Evolutionary conservation across 1,140 invertebrate genomes (phyloP), one percentile per base, ranked within the genome.

Genomic region (Tenebrio molitor): DNA sequence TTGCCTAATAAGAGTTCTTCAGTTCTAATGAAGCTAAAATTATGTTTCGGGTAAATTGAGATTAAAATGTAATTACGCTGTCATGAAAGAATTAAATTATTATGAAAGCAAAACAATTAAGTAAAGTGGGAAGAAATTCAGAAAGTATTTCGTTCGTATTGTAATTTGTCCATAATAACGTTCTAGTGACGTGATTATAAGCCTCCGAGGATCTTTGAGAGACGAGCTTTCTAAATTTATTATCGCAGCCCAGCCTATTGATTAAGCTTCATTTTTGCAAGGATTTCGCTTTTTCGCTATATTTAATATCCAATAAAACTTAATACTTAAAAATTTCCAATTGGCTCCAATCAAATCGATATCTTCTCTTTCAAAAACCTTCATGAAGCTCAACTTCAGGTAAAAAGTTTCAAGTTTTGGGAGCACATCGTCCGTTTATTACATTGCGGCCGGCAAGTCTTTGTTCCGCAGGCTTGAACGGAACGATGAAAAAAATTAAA

Each of bases 211-310:
- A 50, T 50, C 10, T 21, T 50, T 50, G 19, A 21, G 17, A 50
- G 42, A 50, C 44, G 44, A 50, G 44, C 44, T 50, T 50, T 50
- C 44, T 50, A 50, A 50, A 50, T 50, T 50, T 50, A 50, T 50
- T 50, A 50, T 19, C 16, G 44, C 44, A 50, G 15, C 44, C 17
- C 44, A 10, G 15, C 19, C 19, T 50, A 50, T 21, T 50, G 44
- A 50, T 50, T 50, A 50, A 50, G 44, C 23, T 50, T 50, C 44
- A 50, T 50, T 50, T 50, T 50, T 50, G 19, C 44, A 10, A 50
- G 44, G 19, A 50, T 50, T 50, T 50, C 44, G 17, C 44, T 50
- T 50, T 50, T 50, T 50, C 16, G 44, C 16, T 21, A 10, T 23
- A 50, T 50, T 50, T 50, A 5, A 50, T 19, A 21, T 50, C 5